These are phyloP conservation scores for Eumacrocentrus americanus DNA, from an alignment of 2,888 invertebrate species.

Conservation along the genomic window DNA sequence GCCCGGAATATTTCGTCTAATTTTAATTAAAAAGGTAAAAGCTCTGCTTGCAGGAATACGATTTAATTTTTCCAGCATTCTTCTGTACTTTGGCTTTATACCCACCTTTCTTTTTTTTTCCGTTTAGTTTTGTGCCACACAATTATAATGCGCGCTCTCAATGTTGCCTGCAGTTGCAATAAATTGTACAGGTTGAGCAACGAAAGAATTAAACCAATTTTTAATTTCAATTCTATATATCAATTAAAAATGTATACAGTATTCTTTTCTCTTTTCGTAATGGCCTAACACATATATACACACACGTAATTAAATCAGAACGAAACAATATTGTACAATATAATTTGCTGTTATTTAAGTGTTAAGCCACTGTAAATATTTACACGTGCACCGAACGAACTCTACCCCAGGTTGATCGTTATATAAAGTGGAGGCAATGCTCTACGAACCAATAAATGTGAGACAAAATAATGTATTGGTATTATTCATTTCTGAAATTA, in stretches of 20 bases:
- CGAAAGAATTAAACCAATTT: constrained; percentile 11
- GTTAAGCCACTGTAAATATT: constrained; percentile 37
- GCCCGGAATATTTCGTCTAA: neutral
- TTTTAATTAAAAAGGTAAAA: neutral
- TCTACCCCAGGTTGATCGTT: constrained; percentile 15
- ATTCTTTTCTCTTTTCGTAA: constrained; percentile 5
- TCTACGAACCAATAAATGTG: constrained; percentile 30
- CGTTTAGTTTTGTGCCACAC: constrained; percentile 7
- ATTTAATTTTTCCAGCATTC: neutral
- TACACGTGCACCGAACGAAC: constrained; percentile 23
- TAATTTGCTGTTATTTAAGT: constrained; percentile 31
- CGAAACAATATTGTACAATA: constrained; percentile 34
- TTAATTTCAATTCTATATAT: constrained; percentile 24
- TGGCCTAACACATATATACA: constrained; percentile 10
- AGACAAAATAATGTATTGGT: constrained; percentile 14
- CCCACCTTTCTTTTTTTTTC: neutral
- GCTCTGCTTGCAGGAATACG: neutral
- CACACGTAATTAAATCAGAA: constrained; percentile 16
- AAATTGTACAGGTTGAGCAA: constrained; percentile 16
- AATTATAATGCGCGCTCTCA: neutral
- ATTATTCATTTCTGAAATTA: neutral
- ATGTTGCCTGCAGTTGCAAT: neutral
- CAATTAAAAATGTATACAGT: constrained; percentile 20
- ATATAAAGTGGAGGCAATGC: constrained; percentile 21
- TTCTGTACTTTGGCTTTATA: neutral